phyloP scores from a whole-genome alignment of 2,888 invertebrate species.

The Corbicula japonica region DNA sequence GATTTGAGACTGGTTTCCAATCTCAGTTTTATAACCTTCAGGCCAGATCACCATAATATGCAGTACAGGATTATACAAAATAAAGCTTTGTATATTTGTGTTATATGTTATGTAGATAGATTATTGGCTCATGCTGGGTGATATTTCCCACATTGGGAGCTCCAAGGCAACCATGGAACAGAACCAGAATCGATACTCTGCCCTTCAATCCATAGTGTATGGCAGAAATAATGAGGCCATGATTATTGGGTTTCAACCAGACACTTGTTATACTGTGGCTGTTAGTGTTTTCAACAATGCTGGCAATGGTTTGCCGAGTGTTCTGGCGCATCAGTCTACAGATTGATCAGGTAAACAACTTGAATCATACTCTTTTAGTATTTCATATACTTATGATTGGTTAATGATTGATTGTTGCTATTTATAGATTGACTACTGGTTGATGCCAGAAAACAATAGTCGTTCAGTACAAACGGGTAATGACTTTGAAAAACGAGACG shows the following conservation, averaged over 20 bases:
- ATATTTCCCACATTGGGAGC: neutral
- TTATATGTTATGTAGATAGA: constrained; percentile 66
- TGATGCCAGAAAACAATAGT: constrained; percentile 2
- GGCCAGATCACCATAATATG: too few species aligned
- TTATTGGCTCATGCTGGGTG: constrained; percentile 66
- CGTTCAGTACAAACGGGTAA: constrained; percentile 5
- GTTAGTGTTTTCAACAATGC: constrained; percentile 98
- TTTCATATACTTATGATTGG: neutral
- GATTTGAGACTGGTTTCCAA: too few species aligned
- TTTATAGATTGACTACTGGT: constrained; percentile 30
- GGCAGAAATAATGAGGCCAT: constrained; percentile 94
- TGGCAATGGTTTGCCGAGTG: constrained; percentile 98
- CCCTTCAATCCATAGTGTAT: constrained; percentile 89
- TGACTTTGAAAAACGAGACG: constrained; percentile 89
- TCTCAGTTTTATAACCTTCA: too few species aligned
- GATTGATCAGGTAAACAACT: constrained; percentile 82
- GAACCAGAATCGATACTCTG: constrained; percentile 89
- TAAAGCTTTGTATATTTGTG: neutral
- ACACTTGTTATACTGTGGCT: constrained; percentile 96
- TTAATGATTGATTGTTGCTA: neutral
- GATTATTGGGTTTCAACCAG: constrained; percentile 96
- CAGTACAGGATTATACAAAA: too few species aligned
- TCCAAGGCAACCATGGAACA: constrained; percentile 19
- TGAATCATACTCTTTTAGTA: neutral
- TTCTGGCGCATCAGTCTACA: constrained; percentile 90